A percentile compares a stretch with the other conserved stretches of the same genome.
Evolutionary conservation across 1,140 invertebrate species (phyloP).

Genomic region (Aphelenchoides besseyi): DNA sequence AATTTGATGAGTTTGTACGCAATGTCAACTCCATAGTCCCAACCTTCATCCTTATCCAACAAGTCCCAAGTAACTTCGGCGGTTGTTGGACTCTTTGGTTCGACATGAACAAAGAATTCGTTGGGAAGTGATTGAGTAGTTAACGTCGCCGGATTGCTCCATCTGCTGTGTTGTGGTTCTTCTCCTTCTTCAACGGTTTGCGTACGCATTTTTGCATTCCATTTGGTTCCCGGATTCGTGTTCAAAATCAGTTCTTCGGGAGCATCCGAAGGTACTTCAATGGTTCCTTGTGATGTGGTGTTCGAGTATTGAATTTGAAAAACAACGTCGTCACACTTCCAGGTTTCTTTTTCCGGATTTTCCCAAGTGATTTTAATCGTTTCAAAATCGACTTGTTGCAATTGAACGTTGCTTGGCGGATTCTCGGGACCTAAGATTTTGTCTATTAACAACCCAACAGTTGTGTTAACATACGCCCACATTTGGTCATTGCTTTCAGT

Average conservation of each 20-base stretch:
- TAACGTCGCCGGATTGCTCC: constrained; percentile 53
- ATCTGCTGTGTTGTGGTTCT: constrained; percentile 51
- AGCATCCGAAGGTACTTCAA: constrained; percentile 38
- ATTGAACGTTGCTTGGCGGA: constrained; percentile 53
- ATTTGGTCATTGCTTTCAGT: constrained; percentile 57
- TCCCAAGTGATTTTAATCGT: constrained; percentile 55
- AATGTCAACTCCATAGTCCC: constrained; percentile 62
- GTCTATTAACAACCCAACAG: neutral
- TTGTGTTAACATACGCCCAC: constrained; percentile 40
- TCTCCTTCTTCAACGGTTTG: constrained; percentile 61
- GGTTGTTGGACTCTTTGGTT: constrained; percentile 52
- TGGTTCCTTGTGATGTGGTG: constrained; percentile 42
- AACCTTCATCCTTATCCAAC: constrained; percentile 56
- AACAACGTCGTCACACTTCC: constrained; percentile 61
- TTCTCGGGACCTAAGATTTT: constrained; percentile 51
- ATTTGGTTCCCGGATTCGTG: constrained; percentile 55
- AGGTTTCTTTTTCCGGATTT: constrained; percentile 53
- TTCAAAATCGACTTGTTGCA: constrained; percentile 57
- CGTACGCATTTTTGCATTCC: constrained; percentile 60
- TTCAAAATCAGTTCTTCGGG: constrained; percentile 38
- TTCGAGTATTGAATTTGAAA: constrained; percentile 54
- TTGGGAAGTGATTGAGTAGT: constrained; percentile 53
- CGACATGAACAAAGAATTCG: constrained; percentile 61
- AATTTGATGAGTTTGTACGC: constrained; percentile 53
- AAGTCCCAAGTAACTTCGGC: constrained; percentile 59